These are phyloP conservation scores for Nebria salina DNA, from an alignment of 2,888 invertebrate species.

Conservation along the genomic window DNA sequence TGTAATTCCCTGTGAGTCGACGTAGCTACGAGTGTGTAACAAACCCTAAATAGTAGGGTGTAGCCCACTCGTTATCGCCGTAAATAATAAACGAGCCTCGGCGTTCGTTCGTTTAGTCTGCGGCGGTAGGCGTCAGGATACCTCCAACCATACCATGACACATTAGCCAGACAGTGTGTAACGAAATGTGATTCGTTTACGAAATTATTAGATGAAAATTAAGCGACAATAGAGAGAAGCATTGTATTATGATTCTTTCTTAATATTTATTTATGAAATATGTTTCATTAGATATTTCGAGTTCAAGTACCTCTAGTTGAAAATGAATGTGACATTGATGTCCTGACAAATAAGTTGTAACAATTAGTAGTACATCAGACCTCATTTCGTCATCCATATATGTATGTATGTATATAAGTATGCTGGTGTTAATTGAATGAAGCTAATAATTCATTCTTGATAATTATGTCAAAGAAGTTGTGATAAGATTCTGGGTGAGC, in stretches of 20 bases:
- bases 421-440: conserved; percentile 41
- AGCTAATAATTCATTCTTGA: conserved; percentile 39
- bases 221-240: no score
- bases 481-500: conserved; percentile 30
- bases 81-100: conserved; percentile 43
- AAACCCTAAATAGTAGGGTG: conserved; percentile 54
- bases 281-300: not conserved
- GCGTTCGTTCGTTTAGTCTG: not conserved
- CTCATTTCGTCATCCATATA: conserved; percentile 17
- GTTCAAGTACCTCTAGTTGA: conserved; percentile 25
- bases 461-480: conserved; percentile 44
- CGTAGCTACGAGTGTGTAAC: not conserved
- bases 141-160: conserved; percentile 24
- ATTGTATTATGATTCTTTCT: no score
- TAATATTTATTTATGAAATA: not conserved
- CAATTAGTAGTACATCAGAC: conserved; percentile 32
- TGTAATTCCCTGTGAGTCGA: not conserved
- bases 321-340: conserved; percentile 36
- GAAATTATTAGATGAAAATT: not conserved
- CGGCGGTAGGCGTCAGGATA: not conserved
- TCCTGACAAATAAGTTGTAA: conserved; percentile 41
- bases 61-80: conserved; percentile 58
- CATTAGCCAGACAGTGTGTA: conserved; percentile 35
- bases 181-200: not conserved
- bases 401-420: not conserved